phyloP scores from a whole-genome alignment of 2,888 invertebrate species.

The Callyntrura guangdongensis region DNA sequence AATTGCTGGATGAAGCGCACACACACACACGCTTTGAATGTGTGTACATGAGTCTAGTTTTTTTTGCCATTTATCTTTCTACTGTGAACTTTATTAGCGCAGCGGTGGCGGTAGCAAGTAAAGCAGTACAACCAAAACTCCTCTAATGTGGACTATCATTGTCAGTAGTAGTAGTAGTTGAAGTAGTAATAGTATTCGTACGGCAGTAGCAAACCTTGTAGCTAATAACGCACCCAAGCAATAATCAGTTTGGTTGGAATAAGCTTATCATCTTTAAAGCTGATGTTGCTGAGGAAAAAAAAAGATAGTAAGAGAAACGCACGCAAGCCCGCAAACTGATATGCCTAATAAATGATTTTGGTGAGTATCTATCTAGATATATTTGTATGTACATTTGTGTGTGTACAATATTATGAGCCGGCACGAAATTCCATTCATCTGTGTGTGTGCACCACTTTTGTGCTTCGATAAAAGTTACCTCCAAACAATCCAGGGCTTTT shows the following conservation, averaged over 20 bases:
- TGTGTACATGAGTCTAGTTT: background rate
- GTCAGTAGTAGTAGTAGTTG: too few species aligned
- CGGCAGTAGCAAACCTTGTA: too few species aligned
- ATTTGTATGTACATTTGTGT: too few species aligned
- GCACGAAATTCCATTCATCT: constrained; percentile 28
- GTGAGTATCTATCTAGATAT: too few species aligned
- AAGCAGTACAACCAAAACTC: too few species aligned
- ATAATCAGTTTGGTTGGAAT: constrained; percentile 7
- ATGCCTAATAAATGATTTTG: too few species aligned
- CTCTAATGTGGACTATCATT: too few species aligned
- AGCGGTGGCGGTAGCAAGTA: background rate
- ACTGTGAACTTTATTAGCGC: background rate
- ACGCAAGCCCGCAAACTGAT: background rate
- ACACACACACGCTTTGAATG: background rate
- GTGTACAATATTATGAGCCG: background rate
- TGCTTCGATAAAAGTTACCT: background rate
- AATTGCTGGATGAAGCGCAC: constrained; percentile 1
- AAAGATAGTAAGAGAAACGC: background rate
- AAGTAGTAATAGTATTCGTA: too few species aligned
- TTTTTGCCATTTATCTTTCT: background rate
- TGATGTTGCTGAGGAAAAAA: background rate
- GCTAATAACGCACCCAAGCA: constrained; percentile 14
- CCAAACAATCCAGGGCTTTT: background rate
- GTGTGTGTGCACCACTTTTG: background rate
- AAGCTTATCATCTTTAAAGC: constrained; percentile 23